Percentiles rank a stretch among this genome's conserved stretches.
phyloP scores from a whole-genome alignment of 2,113 vertebrate genomes.

The Rhizomys pruinosus region DNA sequence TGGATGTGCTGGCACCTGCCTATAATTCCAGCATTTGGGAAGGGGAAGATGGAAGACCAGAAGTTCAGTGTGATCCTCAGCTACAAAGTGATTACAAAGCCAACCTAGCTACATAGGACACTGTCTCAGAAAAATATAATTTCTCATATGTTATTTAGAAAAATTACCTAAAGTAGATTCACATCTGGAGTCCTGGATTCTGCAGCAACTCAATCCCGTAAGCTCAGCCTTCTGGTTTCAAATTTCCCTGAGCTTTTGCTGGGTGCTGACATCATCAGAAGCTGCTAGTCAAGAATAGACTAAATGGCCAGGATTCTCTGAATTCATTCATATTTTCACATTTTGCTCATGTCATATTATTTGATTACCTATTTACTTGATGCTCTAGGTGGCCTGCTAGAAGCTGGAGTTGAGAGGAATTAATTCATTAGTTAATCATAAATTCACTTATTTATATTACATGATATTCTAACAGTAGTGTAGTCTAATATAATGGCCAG shows the following conservation, averaged over 20 bases:
- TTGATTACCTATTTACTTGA: background rate
- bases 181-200: background rate
- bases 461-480: background rate
- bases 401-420: background rate
- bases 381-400: background rate
- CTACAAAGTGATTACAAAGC: background rate
- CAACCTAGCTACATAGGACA: background rate
- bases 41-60: background rate
- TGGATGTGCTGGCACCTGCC: background rate
- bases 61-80: background rate
- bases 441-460: background rate
- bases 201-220: background rate
- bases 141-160: constrained; percentile 1
- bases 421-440: background rate
- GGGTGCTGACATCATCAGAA: background rate
- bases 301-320: background rate
- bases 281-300: background rate
- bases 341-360: background rate
- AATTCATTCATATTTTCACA: background rate
- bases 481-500: background rate
- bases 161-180: background rate
- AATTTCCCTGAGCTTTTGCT: background rate
- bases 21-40: background rate
- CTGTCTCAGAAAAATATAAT: too few species aligned
- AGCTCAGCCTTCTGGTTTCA: background rate